A percentile compares a stretch with the other conserved stretches of the same genome.
Evolutionary conservation across 2,113 vertebrate species (phyloP).

Genomic region (Corvus hawaiiensis): DNA sequence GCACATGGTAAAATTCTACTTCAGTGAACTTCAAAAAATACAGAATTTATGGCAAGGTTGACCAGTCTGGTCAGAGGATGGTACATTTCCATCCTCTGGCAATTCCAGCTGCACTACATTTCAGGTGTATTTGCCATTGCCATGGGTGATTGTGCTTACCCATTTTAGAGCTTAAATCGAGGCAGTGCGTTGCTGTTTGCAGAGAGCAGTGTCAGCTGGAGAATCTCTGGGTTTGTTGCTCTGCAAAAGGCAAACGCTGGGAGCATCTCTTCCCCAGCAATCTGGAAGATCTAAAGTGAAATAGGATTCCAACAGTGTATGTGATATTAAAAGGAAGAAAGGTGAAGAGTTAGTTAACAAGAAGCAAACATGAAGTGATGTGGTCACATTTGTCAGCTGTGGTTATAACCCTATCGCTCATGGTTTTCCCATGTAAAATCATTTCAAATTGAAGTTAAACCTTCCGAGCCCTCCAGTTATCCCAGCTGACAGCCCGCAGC

Average conservation of each 20-base stretch:
- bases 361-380: not conserved
- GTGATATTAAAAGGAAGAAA: not conserved
- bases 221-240: not conserved
- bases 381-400: not conserved
- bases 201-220: not conserved
- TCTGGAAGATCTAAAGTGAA: not conserved
- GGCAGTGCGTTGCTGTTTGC: not conserved
- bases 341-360: not conserved
- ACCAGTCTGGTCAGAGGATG: not conserved
- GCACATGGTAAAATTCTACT: accelerated
- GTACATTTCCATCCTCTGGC: not conserved
- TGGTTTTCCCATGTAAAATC: not conserved
- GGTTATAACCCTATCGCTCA: not conserved
- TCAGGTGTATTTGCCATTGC: not conserved
- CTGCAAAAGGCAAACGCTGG: not conserved
- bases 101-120: accelerated
- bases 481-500: not conserved
- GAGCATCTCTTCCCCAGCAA: not conserved
- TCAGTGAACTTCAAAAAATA: not conserved
- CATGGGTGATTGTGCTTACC: not conserved
- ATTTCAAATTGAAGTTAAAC: not conserved
- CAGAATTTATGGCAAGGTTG: accelerated
- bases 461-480: not conserved
- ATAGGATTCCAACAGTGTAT: not conserved
- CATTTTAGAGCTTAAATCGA: not conserved